These are phyloP conservation scores for Miichthys miiuy DNA, from an alignment of 2,797 vertebrate genomes.

Conservation along the genomic window DNA sequence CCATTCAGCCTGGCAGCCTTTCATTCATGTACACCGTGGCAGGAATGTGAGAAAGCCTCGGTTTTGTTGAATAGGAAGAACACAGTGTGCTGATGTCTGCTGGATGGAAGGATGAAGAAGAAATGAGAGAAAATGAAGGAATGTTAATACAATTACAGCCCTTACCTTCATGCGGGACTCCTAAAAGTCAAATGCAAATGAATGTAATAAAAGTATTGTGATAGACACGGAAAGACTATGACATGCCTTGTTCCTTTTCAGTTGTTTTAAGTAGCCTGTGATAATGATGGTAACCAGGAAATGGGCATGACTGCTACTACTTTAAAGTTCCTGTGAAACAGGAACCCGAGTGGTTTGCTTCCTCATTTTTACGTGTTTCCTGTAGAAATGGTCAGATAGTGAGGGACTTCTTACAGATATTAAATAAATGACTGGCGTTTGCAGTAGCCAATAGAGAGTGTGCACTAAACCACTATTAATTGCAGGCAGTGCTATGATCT, in stretches of 20 bases:
- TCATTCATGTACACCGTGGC: constrained; percentile 22
- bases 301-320: too few species aligned
- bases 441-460: too few species aligned
- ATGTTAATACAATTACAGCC: constrained; percentile 9
- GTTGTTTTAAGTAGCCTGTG: background rate
- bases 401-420: too few species aligned
- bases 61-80: background rate
- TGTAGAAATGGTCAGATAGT: too few species aligned
- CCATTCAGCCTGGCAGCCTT: constrained; percentile 38
- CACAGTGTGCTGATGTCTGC: constrained; percentile 4
- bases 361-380: too few species aligned
- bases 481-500: too few species aligned
- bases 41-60: background rate
- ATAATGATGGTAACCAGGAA: background rate
- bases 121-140: background rate
- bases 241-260: background rate
- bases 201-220: constrained; percentile 31
- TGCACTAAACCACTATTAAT: too few species aligned
- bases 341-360: too few species aligned
- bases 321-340: too few species aligned
- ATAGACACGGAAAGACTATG: background rate
- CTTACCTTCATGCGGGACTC: background rate
- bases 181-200: constrained; percentile 1
- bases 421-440: too few species aligned
- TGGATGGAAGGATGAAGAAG: background rate